phyloP scores from a whole-genome alignment of 2,888 invertebrate genomes.

The Drosophila paranaensis region DNA sequence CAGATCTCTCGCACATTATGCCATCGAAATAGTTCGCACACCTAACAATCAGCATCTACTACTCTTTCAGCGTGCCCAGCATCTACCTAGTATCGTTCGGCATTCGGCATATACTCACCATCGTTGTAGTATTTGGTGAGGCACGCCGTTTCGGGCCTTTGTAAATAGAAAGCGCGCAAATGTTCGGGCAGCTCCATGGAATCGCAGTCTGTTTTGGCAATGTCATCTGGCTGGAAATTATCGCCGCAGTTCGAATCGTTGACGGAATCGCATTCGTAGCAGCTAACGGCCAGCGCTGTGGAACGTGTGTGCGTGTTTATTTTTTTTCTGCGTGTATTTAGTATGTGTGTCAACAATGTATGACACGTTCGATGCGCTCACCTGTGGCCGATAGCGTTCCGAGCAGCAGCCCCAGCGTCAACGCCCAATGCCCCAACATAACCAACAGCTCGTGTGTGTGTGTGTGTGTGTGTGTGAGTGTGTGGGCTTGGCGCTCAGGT shows the following conservation, averaged over 20 bases:
- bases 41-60: background rate
- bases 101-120: conserved; percentile 55
- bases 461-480: background rate
- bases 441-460: conserved; percentile 5
- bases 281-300: conserved; percentile 75
- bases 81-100: background rate
- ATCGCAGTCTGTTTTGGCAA: conserved; percentile 76
- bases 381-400: conserved; percentile 57
- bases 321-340: conserved; percentile 18
- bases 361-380: conserved; percentile 44
- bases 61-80: background rate
- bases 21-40: background rate
- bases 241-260: conserved; percentile 76
- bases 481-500: conserved; percentile 28
- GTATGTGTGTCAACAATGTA: conserved; percentile 64
- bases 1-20: background rate
- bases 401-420: conserved; percentile 58
- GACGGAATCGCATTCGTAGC: conserved; percentile 83
- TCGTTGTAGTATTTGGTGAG: conserved; percentile 77
- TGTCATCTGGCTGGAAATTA: conserved; percentile 65
- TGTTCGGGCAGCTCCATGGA: conserved; percentile 70
- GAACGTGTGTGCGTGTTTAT: conserved; percentile 24
- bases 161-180: conserved; percentile 51
- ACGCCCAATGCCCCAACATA: conserved; percentile 38
- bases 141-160: conserved; percentile 77